Percentiles rank a stretch among this genome's conserved stretches.
These are phyloP conservation scores for Psophia crepitans DNA, from an alignment of 2,113 vertebrate species.

Conservation along the genomic window DNA sequence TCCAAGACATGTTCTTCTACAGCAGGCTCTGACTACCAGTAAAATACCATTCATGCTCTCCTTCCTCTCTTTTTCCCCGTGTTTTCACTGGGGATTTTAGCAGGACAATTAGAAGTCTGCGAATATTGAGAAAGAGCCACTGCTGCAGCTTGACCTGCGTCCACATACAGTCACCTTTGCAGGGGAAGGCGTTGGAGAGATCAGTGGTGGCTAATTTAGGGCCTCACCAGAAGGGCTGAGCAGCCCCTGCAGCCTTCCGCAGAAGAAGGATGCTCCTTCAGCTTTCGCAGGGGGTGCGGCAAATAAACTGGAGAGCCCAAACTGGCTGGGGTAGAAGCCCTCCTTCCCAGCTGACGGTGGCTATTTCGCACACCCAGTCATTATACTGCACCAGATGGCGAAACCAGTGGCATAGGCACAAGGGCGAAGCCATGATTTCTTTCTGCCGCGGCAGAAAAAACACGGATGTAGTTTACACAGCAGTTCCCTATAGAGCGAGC, in stretches of 20 bases:
- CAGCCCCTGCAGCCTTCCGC: not conserved
- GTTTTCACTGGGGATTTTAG: not conserved
- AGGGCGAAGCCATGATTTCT: not conserved
- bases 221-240: not conserved
- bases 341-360: not conserved
- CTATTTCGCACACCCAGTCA: not conserved
- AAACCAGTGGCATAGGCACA: not conserved
- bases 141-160: not conserved
- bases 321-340: not conserved
- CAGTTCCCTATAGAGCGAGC: not conserved
- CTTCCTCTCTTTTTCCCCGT: not conserved
- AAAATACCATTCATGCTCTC: not conserved
- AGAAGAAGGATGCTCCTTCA: not conserved
- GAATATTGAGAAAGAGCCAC: not conserved
- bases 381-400: not conserved
- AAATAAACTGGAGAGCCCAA: not conserved
- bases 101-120: not conserved
- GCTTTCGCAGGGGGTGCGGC: not conserved
- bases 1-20: fast-evolving
- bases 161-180: not conserved
- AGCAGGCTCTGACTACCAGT: not conserved
- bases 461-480: not conserved
- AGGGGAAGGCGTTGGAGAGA: not conserved
- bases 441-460: not conserved
- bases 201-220: not conserved